phyloP scores from a whole-genome alignment of 2,113 vertebrate genomes.

The Porphyrio hochstetteri region DNA sequence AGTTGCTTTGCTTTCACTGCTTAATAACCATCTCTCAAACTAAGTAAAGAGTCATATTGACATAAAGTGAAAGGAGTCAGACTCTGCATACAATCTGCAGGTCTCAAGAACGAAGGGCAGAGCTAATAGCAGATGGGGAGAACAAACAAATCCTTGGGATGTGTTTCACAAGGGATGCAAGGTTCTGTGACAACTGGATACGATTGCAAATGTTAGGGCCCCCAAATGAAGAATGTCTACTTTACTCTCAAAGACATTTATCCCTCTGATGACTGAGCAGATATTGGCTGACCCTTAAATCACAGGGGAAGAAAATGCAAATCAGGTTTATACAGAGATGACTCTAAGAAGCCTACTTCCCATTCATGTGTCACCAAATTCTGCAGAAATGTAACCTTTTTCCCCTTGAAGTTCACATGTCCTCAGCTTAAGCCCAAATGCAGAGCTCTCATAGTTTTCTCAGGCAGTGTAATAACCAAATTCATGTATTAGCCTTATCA shows the following conservation, averaged over 20 bases:
- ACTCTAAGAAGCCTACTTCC: not conserved
- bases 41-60: not conserved
- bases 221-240: not conserved
- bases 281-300: not conserved
- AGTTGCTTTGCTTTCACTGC: constrained; percentile 4
- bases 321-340: not conserved
- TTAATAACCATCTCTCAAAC: constrained; percentile 21
- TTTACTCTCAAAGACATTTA: not conserved
- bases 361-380: not conserved
- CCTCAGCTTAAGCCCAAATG: not conserved
- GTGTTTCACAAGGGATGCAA: not conserved
- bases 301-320: not conserved
- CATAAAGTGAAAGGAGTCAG: not conserved
- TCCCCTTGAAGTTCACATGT: not conserved
- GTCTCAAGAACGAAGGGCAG: not conserved
- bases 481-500: not conserved
- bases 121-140: not conserved
- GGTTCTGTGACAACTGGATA: not conserved
- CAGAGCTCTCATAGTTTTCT: not conserved
- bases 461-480: not conserved
- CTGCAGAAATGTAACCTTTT: not conserved
- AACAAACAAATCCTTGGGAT: not conserved
- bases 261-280: not conserved
- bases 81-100: not conserved
- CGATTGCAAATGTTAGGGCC: not conserved